Evolutionary conservation across 2,113 vertebrate genomes (phyloP), one percentile per base, ranked within the genome.

Genomic region (Semicossyphus pulcher): DNA sequence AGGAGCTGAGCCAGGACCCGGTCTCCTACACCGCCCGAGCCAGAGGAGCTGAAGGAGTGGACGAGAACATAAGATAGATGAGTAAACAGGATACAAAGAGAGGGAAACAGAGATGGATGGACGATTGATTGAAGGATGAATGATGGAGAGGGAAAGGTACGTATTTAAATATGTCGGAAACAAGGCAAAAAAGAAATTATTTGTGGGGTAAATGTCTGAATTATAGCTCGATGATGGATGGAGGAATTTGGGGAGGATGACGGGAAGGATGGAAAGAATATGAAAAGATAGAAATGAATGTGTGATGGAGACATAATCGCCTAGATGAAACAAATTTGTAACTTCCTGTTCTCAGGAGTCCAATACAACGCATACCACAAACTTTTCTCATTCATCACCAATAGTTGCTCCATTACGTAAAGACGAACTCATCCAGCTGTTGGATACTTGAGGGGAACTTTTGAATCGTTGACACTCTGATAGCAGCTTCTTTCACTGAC

Each of bases 1-100:
- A 99, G 92, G 76, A 99, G 84, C 88, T 99, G 98, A 72, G 98
- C 97, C 91, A 99, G 89, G 59, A 99, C 97, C 34, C 97, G 95
- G 83, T 98, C 96, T 3, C 94, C 95, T 6, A 97, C 97, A 4
- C 95, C 96, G 0, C 94, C 93, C 15, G 95, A 92, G 76, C 94
- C 95, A 54, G 94, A 92, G 62, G 96, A 96, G 78, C 97, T 99
- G 63, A 2, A 42, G 73, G 69, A 29, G 47, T 5, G 59, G 41
- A 76, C 2, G 54, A 45, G 25, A 59, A 62, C 28, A 61, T 1
- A 58, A 79, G 80, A 87, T 0, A 34, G 63, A 81, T 76, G 79
- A 85, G 62, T 15, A 11, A 23, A 48, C 3, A 1, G 10, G 31
- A 39, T 11, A 10, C 2, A 74, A 37, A 34, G 26, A 63, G 14